Evolutionary conservation across 2,797 vertebrate species (phyloP).

Genomic region (Manis javanica): DNA sequence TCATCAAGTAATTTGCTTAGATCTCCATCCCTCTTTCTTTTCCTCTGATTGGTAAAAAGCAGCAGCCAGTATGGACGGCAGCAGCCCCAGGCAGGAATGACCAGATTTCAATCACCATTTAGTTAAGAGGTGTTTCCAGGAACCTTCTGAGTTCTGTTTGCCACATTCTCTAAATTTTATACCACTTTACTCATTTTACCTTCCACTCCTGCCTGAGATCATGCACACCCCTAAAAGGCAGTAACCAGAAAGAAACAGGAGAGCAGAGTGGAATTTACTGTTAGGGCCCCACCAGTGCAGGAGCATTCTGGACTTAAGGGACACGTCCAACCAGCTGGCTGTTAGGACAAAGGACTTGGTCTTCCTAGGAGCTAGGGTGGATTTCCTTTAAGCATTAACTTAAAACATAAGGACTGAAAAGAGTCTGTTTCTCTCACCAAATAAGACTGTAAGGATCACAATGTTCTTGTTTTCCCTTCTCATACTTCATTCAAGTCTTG

Average conservation of each 20-base stretch:
- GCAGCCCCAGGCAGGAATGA: background rate
- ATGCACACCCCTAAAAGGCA: background rate
- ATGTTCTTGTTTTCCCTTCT: background rate
- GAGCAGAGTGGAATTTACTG: rapidly evolving
- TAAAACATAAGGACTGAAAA: background rate
- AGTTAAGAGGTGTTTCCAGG: background rate
- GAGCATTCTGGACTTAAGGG: too few relatives aligned
- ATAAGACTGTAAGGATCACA: background rate
- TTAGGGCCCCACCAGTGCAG: background rate
- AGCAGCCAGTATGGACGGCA: background rate
- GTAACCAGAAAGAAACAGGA: background rate
- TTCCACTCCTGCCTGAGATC: background rate
- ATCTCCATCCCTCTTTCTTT: background rate
- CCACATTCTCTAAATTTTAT: background rate
- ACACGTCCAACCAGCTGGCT: background rate
- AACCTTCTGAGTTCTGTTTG: background rate
- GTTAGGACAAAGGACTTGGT: background rate
- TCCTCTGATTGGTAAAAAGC: background rate
- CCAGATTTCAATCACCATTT: background rate
- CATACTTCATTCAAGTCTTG: background rate
- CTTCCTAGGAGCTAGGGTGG: background rate
- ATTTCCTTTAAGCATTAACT: background rate
- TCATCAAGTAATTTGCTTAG: background rate
- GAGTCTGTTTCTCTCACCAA: background rate
- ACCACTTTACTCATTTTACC: background rate